Percentiles rank a stretch among this genome's conserved stretches.
Evolutionary conservation across 2,888 invertebrate species (phyloP).

Genomic region (Monoplex corrugatus): DNA sequence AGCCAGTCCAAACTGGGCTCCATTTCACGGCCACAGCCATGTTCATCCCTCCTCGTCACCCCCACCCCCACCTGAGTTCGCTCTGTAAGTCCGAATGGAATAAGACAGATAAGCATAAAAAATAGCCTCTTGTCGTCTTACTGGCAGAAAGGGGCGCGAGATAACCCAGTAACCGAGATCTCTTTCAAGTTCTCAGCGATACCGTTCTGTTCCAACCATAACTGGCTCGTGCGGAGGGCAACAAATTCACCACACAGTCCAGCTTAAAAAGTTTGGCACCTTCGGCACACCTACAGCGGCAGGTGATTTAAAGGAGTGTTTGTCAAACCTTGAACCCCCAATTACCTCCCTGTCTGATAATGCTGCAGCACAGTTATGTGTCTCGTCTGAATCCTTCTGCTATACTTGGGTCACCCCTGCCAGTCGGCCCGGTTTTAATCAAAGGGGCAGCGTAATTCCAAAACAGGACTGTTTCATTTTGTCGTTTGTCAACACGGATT

Average conservation of each 20-base stretch:
- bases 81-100: too few species aligned
- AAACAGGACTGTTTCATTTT: too few species aligned
- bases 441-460: too few species aligned
- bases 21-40: too few species aligned
- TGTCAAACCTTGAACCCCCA: conserved; percentile 3
- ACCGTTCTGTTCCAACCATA: background rate
- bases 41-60: background rate
- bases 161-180: conserved; percentile 17
- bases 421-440: too few species aligned
- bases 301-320: background rate
- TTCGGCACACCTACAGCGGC: background rate
- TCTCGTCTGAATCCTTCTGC: background rate
- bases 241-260: background rate
- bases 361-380: background rate
- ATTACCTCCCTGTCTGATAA: background rate
- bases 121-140: background rate
- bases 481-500: too few species aligned
- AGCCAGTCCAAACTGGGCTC: too few species aligned
- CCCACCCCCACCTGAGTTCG: too few species aligned
- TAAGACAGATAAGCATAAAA: background rate
- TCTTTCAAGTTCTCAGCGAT: conserved; percentile 16
- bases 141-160: background rate
- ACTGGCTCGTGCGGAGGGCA: background rate
- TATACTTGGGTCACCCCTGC: too few species aligned
- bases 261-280: conserved; percentile 36